A percentile compares a stretch with the other conserved stretches of the same genome.
These are phyloP conservation scores for Melitaea athalia DNA, from an alignment of 2,888 invertebrate genomes.

Conservation along the genomic window DNA sequence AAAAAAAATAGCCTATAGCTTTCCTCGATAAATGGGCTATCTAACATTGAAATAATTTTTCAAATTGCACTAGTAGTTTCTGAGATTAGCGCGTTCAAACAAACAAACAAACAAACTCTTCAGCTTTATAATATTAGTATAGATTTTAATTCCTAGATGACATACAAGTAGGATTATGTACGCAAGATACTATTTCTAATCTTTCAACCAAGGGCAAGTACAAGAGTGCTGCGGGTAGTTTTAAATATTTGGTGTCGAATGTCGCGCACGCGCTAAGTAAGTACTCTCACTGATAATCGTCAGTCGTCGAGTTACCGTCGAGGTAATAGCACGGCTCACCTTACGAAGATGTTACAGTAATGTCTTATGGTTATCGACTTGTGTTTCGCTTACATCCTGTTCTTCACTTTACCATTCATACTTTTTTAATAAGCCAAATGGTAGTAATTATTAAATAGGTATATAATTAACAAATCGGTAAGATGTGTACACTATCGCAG, in stretches of 20 bases:
- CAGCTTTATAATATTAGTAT: too few species aligned
- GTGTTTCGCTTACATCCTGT: constrained; percentile 48
- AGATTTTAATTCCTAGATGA: not conserved
- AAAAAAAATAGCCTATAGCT: too few species aligned
- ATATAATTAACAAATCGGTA: too few species aligned
- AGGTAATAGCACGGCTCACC: constrained; percentile 47
- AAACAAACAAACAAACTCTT: too few species aligned
- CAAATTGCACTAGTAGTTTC: too few species aligned
- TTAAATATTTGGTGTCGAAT: constrained; percentile 50
- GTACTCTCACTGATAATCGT: constrained; percentile 20
- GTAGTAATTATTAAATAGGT: not conserved
- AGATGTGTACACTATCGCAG: too few species aligned
- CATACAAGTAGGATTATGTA: constrained; percentile 5
- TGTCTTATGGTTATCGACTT: constrained; percentile 32
- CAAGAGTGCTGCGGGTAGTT: constrained; percentile 53
- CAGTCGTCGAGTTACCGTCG: constrained; percentile 50
- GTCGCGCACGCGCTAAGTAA: constrained; percentile 59
- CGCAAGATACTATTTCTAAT: constrained; percentile 4
- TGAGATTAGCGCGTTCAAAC: too few species aligned
- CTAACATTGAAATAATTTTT: too few species aligned
- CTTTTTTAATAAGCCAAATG: not conserved
- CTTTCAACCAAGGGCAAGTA: not conserved
- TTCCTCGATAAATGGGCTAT: too few species aligned
- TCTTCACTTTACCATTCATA: constrained; percentile 24
- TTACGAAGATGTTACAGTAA: constrained; percentile 44